Percentiles rank a stretch among this genome's conserved stretches.
Evolutionary conservation across 2,113 vertebrate species (phyloP).

Genomic region (Beaufortia kweichowensis): DNA sequence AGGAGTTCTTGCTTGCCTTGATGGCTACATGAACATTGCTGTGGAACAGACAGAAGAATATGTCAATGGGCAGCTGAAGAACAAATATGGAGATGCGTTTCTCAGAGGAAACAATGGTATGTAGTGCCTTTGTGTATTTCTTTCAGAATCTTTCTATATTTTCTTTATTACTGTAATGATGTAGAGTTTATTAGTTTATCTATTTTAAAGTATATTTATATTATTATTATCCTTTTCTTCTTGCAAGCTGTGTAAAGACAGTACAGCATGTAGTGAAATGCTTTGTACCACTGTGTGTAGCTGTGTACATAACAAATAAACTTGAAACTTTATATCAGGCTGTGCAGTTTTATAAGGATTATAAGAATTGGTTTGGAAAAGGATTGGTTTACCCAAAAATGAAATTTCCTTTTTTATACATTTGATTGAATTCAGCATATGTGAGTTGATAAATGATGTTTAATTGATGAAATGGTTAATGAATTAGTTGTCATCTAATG

Average conservation of each 20-base stretch:
- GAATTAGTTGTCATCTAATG: too few relatives aligned
- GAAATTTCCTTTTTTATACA: neutral
- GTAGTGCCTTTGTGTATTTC: neutral
- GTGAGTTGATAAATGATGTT: neutral
- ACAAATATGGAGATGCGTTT: slow-evolving; percentile 98
- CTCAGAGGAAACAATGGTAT: slow-evolving; percentile 98
- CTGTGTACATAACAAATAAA: too few relatives aligned
- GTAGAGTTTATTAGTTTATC: too few relatives aligned
- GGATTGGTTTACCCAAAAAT: neutral
- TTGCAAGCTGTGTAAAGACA: too few relatives aligned
- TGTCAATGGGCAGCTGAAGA: slow-evolving; percentile 97
- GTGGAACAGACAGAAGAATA: slow-evolving; percentile 98
- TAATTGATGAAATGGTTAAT: too few relatives aligned
- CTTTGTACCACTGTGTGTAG: too few relatives aligned
- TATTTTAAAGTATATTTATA: too few relatives aligned
- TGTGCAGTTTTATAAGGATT: neutral
- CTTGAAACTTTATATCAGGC: neutral
- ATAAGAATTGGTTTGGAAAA: neutral
- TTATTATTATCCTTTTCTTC: too few relatives aligned
- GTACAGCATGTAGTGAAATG: too few relatives aligned
- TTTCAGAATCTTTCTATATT: neutral
- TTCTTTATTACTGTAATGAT: neutral
- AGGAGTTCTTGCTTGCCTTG: slow-evolving; percentile 97
- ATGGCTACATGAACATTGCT: slow-evolving; percentile 99
- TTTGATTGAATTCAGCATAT: neutral